phyloP scores from a whole-genome alignment of 2,113 vertebrate species.

The Gambusia holbrooki region DNA sequence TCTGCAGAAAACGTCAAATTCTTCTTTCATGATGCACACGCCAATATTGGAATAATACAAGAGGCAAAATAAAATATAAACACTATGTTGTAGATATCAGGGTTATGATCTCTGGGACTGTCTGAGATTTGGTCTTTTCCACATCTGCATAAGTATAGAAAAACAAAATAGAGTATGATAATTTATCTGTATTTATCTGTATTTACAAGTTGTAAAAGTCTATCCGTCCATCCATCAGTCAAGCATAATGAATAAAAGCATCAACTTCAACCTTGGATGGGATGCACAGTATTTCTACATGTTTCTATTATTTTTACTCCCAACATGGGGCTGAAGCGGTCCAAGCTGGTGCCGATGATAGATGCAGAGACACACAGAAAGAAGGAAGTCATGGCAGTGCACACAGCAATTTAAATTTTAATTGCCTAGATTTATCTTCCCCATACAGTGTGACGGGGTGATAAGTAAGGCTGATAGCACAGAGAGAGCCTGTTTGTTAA shows the following conservation, averaged over 20 bases:
- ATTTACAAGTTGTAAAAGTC: too few relatives aligned
- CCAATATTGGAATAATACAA: neutral
- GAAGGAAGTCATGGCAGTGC: constrained; percentile 74
- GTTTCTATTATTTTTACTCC: constrained; percentile 7
- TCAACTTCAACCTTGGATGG: constrained; percentile 5
- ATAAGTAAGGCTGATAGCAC: constrained; percentile 78
- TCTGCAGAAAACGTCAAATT: neutral
- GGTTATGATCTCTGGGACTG: neutral
- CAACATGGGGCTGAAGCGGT: constrained; percentile 24
- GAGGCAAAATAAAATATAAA: neutral
- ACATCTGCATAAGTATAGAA: neutral
- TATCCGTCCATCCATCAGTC: too few relatives aligned
- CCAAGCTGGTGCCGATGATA: constrained; percentile 29
- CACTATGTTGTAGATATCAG: neutral
- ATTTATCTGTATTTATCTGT: too few relatives aligned
- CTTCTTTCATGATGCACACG: neutral
- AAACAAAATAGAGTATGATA: neutral
- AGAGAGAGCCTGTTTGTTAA: constrained; percentile 70
- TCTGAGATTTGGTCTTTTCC: neutral
- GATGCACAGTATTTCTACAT: constrained; percentile 29
- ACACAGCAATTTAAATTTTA: constrained; percentile 83
- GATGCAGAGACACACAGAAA: constrained; percentile 48
- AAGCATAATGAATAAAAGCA: neutral
- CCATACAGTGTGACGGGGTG: constrained; percentile 77
- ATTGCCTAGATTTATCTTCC: constrained; percentile 85